These are phyloP conservation scores for Prunella strophiata DNA, from an alignment of 2,797 vertebrate species.

Conservation along the genomic window DNA sequence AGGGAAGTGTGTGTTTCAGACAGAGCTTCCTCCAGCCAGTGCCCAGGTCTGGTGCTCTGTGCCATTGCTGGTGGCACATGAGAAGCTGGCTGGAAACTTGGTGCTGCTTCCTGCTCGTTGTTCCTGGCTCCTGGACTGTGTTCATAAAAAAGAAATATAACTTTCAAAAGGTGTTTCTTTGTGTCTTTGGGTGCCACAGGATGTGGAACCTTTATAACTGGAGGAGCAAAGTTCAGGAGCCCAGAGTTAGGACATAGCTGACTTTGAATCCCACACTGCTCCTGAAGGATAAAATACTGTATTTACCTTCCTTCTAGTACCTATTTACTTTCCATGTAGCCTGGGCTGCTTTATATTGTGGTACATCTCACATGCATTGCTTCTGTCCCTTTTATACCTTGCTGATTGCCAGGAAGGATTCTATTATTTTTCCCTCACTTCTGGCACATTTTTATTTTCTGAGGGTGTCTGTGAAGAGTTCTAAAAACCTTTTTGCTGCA, in stretches of 20 bases:
- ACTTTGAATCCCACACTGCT: neutral
- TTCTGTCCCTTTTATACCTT: neutral
- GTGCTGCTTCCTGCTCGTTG: neutral
- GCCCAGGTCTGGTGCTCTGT: neutral
- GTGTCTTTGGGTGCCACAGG: neutral
- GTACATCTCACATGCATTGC: neutral
- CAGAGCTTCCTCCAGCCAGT: neutral
- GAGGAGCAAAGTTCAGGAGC: neutral
- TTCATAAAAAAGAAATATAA: neutral
- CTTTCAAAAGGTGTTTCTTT: neutral
- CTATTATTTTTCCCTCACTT: neutral
- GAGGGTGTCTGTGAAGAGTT: neutral
- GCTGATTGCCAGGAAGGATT: neutral
- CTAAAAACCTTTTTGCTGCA: neutral
- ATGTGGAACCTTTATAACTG: neutral
- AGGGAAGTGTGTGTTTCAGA: neutral
- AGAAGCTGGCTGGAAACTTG: neutral
- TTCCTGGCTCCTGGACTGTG: neutral
- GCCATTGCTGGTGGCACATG: neutral
- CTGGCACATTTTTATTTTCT: neutral
- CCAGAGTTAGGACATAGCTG: neutral
- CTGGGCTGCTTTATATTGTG: neutral
- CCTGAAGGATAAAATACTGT: neutral
- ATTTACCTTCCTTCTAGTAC: neutral
- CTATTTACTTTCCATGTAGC: neutral